Percentiles rank a stretch among this genome's conserved stretches.
These are phyloP conservation scores for Plebejus melissa DNA, from an alignment of 2,888 invertebrate species.

Conservation along the genomic window DNA sequence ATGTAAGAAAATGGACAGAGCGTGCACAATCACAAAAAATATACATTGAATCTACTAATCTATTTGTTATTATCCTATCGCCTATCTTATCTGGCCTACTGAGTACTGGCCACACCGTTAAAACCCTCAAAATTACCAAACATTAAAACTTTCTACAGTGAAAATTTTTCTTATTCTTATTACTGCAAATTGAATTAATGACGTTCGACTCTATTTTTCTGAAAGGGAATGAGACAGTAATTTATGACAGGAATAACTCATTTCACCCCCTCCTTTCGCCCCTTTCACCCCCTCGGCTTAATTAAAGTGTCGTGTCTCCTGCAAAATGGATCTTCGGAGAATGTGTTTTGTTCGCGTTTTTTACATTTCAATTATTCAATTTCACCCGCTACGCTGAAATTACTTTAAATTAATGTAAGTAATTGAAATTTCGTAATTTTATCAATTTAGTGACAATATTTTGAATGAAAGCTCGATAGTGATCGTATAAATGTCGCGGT, in stretches of 20 bases:
- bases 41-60: too few species aligned
- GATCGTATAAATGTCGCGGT: too few species aligned
- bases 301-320: conserved; percentile 16
- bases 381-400: background rate
- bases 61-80: too few species aligned
- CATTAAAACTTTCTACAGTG: background rate
- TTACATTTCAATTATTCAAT: background rate
- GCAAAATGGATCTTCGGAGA: conserved; percentile 19
- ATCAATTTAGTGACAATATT: background rate
- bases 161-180: background rate
- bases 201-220: conserved; percentile 10
- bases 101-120: background rate
- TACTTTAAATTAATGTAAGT: background rate
- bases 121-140: background rate
- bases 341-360: conserved; percentile 15
- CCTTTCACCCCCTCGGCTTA: background rate
- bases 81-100: too few species aligned
- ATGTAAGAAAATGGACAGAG: too few species aligned
- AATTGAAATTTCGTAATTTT: background rate
- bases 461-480: background rate
- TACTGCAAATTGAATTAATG: background rate
- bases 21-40: too few species aligned
- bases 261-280: background rate
- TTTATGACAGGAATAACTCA: conserved; percentile 24
- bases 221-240: background rate